Evolutionary conservation across 2,888 invertebrate species (phyloP).

Genomic region (Eilema caniola): DNA sequence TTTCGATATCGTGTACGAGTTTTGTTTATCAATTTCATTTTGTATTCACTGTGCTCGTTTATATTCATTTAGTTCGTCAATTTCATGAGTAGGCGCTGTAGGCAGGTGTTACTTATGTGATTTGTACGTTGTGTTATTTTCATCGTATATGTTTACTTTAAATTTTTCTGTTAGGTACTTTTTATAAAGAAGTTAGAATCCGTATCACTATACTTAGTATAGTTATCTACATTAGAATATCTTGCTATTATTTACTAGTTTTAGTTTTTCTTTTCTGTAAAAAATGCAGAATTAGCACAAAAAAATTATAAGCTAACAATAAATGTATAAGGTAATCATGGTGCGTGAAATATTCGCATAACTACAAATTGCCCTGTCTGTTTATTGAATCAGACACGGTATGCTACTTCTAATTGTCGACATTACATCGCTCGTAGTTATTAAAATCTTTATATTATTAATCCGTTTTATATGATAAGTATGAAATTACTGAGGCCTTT

Average conservation of each 20-base stretch:
- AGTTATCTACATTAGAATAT: too few species aligned
- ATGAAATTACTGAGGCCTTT: not conserved
- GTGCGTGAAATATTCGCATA: not conserved
- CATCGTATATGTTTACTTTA: not conserved
- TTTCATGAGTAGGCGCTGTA: not conserved
- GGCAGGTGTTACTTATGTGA: not conserved
- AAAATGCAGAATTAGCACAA: not conserved
- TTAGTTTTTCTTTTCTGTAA: too few species aligned
- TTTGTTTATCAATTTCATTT: constrained; percentile 44
- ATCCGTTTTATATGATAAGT: not conserved
- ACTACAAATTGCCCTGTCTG: not conserved
- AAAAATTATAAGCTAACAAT: not conserved
- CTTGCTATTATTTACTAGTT: too few species aligned
- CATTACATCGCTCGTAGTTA: not conserved
- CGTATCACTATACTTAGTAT: too few species aligned
- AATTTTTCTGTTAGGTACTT: not conserved
- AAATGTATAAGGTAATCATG: not conserved
- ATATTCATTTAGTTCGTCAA: constrained; percentile 12
- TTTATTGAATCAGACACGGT: not conserved
- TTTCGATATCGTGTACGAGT: constrained; percentile 62
- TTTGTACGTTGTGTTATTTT: not conserved
- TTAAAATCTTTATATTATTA: not conserved
- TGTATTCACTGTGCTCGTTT: constrained; percentile 36
- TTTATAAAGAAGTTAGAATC: too few species aligned
- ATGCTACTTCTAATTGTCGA: not conserved